Evolutionary conservation across 2,113 vertebrate species (phyloP).

Genomic region (Lophotis ruficrista): DNA sequence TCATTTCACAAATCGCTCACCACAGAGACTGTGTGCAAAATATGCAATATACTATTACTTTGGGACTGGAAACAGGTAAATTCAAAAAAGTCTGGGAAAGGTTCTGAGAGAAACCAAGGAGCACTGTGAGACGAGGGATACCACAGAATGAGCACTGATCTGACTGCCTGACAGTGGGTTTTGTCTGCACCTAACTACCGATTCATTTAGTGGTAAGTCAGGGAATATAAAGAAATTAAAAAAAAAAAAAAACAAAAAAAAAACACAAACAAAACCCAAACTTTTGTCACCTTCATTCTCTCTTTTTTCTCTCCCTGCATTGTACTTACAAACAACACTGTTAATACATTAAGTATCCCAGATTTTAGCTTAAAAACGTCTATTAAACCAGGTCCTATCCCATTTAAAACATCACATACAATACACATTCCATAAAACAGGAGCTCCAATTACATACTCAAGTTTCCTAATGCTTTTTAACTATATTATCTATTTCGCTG

Average conservation of each 20-base stretch:
- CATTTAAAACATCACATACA: neutral
- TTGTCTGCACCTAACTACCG: neutral
- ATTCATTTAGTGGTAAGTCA: constrained; percentile 23
- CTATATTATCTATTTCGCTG: constrained; percentile 53
- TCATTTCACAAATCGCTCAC: neutral
- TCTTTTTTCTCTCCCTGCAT: neutral
- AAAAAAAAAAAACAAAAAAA: too few relatives aligned
- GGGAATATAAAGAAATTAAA: neutral
- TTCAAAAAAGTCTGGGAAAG: neutral
- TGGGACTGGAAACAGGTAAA: neutral
- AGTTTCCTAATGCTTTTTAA: neutral
- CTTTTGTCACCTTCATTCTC: neutral
- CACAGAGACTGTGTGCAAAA: neutral
- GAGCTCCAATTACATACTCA: neutral
- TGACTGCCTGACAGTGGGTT: neutral
- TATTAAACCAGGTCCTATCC: neutral
- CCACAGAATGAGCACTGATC: neutral
- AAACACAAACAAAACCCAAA: neutral
- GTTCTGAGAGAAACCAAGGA: neutral
- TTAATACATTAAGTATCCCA: neutral
- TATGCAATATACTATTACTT: neutral
- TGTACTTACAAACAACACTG: neutral
- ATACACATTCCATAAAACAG: neutral
- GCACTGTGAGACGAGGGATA: neutral
- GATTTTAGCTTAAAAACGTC: neutral